phyloP scores from a whole-genome alignment of 1,140 invertebrate species.

The Pseudomyrmex dendroicus region DNA sequence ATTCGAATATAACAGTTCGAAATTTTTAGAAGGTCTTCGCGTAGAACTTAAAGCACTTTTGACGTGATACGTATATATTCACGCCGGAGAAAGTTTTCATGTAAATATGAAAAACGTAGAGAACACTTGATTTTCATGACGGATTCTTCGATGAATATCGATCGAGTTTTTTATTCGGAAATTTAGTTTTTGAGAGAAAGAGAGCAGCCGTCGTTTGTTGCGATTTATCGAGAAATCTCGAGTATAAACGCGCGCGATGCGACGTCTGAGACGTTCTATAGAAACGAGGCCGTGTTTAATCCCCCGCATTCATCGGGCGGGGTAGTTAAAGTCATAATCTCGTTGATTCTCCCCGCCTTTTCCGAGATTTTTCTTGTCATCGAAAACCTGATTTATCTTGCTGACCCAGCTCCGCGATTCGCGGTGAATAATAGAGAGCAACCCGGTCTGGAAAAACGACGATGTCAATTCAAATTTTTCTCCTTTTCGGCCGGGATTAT shows the following conservation, averaged over 20 bases:
- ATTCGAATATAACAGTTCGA: too few relatives aligned
- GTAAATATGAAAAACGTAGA: not conserved
- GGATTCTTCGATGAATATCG: not conserved
- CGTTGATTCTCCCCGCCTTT: slow-evolving; percentile 29
- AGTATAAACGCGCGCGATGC: not conserved
- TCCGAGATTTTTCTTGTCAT: slow-evolving; percentile 50
- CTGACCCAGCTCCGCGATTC: slow-evolving; percentile 30
- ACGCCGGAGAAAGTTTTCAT: too few relatives aligned
- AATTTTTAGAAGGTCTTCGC: not conserved
- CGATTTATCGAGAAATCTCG: slow-evolving; percentile 5
- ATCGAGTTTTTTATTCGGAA: not conserved
- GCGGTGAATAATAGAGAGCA: slow-evolving; percentile 22
- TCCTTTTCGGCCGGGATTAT: not conserved
- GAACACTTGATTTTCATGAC: not conserved
- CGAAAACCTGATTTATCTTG: slow-evolving; percentile 53
- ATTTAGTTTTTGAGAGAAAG: not conserved
- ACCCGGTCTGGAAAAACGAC: not conserved
- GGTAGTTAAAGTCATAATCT: slow-evolving; percentile 48
- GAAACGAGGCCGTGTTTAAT: slow-evolving; percentile 29
- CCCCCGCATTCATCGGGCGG: slow-evolving; percentile 12
- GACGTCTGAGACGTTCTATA: not conserved
- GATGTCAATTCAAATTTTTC: too few relatives aligned
- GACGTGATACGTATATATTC: not conserved
- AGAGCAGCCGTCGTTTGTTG: not conserved
- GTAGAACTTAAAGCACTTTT: not conserved